Conservation (phyloP, 2,113 vertebrate species). For the Lasiurus cinereus region DNA sequence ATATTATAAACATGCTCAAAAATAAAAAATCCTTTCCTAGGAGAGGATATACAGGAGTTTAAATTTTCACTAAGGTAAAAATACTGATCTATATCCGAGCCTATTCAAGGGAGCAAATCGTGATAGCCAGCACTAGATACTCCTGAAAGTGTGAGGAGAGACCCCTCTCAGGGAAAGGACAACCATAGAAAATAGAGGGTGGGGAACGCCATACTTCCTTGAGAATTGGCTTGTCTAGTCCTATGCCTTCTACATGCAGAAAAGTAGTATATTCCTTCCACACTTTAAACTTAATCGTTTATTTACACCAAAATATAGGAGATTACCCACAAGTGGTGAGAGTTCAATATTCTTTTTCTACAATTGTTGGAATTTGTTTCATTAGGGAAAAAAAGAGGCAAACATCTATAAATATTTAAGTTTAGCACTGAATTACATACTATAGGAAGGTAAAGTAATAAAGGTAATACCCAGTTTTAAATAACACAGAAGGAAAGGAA, state of each 20-base stretch:
- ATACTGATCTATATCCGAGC: background rate
- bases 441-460: background rate
- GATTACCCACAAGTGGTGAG: background rate
- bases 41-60: slow-evolving; percentile 3
- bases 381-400: background rate
- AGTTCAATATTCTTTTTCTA: background rate
- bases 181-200: background rate
- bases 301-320: background rate
- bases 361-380: background rate
- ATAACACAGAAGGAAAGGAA: background rate
- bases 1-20: slow-evolving; percentile 7
- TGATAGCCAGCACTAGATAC: background rate
- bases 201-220: background rate
- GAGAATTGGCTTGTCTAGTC: background rate
- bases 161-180: background rate
- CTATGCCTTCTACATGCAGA: background rate
- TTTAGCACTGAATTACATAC: background rate
- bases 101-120: background rate
- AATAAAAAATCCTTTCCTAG: background rate
- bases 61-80: background rate
- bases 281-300: background rate
- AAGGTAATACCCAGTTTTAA: slow-evolving; percentile 31
- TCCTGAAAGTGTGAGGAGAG: background rate
- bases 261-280: background rate
- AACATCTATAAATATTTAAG: background rate